Conservation (phyloP, 2,113 vertebrate genomes). For the Murina feae region DNA sequence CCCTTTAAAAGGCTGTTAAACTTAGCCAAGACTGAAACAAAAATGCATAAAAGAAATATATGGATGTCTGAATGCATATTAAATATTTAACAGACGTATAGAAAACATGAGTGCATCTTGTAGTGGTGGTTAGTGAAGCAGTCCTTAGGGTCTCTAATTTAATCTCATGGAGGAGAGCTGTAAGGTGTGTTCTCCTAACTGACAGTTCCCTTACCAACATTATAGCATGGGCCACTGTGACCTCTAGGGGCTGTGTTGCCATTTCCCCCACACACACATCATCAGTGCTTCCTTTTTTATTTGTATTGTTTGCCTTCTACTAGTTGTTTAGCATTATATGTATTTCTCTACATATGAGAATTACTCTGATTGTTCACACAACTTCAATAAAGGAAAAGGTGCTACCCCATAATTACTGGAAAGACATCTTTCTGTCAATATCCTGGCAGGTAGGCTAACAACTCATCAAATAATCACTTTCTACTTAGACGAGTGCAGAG, state of each 20-base stretch:
- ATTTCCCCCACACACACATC: background rate
- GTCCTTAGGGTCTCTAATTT: background rate
- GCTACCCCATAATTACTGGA: constrained; percentile 43
- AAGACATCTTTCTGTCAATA: constrained; percentile 16
- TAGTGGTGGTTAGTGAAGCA: background rate
- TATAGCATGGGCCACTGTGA: background rate
- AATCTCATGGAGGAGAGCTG: background rate
- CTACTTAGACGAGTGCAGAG: constrained; percentile 23
- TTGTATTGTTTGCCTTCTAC: background rate
- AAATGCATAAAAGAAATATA: background rate
- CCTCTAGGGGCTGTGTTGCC: background rate
- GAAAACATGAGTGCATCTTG: background rate
- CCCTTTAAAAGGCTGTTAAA: background rate
- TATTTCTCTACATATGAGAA: background rate
- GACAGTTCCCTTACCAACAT: background rate
- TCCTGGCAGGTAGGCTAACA: constrained; percentile 34
- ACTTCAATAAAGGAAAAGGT: constrained; percentile 28
- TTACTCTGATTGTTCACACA: constrained; percentile 11
- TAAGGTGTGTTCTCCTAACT: background rate
- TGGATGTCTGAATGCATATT: background rate
- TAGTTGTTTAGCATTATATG: background rate
- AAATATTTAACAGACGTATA: background rate
- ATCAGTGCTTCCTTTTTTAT: background rate
- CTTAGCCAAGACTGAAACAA: background rate
- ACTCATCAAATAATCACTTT: constrained; percentile 40